Conservation (phyloP, 2,113 vertebrate genomes). For the Percina caprodes region DNA sequence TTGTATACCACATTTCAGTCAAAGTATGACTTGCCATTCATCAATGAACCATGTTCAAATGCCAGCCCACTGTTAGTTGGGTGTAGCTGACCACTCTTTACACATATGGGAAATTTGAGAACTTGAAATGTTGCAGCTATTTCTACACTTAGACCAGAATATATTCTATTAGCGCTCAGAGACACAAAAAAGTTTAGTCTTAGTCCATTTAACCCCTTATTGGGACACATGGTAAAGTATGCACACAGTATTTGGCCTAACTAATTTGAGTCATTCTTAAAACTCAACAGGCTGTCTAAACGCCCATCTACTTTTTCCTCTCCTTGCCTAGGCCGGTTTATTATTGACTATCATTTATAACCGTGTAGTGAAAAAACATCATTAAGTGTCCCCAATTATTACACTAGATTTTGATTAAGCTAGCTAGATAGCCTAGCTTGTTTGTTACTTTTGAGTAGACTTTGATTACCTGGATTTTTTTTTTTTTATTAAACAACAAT, state of each 20-base stretch:
- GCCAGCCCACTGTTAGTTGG: constrained; percentile 62
- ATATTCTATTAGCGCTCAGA: constrained; percentile 17
- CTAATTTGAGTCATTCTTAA: background rate
- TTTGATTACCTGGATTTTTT: background rate
- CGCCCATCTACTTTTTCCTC: too few relatives aligned
- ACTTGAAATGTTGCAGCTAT: constrained; percentile 34
- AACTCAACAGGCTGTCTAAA: background rate
- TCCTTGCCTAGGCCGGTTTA: background rate
- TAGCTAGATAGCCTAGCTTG: too few relatives aligned
- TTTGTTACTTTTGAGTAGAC: background rate
- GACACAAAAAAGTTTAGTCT: constrained; percentile 6
- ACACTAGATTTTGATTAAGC: background rate
- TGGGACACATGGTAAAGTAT: background rate
- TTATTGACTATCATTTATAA: constrained; percentile 28
- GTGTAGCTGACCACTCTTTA: constrained; percentile 45
- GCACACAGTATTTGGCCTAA: background rate
- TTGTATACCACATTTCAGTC: constrained; percentile 61
- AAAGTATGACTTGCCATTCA: constrained; percentile 51
- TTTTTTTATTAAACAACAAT: background rate
- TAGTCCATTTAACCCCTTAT: constrained; percentile 22
- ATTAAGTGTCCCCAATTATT: background rate
- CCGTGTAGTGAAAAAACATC: background rate
- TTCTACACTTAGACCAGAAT: constrained; percentile 26
- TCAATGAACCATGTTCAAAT: constrained; percentile 58
- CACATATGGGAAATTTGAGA: constrained; percentile 55